Conservation (phyloP, 2,888 invertebrate genomes). For the Chelonus formosanus region DNA sequence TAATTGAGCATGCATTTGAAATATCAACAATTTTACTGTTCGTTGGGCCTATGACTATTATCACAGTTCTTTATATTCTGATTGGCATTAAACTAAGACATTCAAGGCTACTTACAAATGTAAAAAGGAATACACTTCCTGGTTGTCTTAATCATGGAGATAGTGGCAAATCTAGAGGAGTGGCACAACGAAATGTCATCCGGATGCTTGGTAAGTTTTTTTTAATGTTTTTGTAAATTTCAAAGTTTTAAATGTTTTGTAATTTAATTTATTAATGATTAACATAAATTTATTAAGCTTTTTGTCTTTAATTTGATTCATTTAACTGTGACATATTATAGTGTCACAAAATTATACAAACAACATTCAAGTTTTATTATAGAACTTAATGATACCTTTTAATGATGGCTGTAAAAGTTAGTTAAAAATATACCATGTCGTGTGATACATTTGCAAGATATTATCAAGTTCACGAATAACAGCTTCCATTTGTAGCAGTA, state of each 20-base stretch:
- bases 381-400: too few species aligned
- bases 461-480: too few species aligned
- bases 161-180: conserved; percentile 56
- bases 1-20: conserved; percentile 77
- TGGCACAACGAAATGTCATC: conserved; percentile 73
- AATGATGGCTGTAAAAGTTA: too few species aligned
- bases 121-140: conserved; percentile 69
- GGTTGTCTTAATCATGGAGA: conserved; percentile 69
- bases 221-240: not conserved
- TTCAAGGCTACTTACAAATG: conserved; percentile 65
- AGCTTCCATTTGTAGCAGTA: too few species aligned
- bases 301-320: too few species aligned
- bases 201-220: conserved; percentile 79
- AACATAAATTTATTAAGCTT: not conserved
- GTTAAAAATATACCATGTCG: too few species aligned
- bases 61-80: conserved; percentile 81
- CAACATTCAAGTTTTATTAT: too few species aligned
- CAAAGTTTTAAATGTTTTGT: not conserved
- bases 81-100: conserved; percentile 78
- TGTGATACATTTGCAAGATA: too few species aligned
- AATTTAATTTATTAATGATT: not conserved
- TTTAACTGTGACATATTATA: too few species aligned
- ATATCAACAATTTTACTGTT: conserved; percentile 86
- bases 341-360: too few species aligned
- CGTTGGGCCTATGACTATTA: conserved; percentile 86